These are phyloP conservation scores for Atta texana DNA, from an alignment of 1,140 invertebrate genomes.

Conservation along the genomic window DNA sequence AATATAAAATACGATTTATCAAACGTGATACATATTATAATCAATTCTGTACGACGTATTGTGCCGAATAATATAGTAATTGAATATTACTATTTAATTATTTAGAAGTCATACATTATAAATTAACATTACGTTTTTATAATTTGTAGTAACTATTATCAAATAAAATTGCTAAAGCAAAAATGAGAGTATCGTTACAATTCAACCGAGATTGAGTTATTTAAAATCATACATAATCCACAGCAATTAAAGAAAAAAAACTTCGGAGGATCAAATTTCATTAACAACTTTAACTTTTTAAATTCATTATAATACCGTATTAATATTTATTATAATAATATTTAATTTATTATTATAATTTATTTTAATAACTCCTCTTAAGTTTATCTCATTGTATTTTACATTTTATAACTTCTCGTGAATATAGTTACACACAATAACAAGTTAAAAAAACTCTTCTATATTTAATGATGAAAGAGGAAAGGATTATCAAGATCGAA, in stretches of 20 bases:
- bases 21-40: neutral
- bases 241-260: neutral
- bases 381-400: neutral
- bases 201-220: neutral
- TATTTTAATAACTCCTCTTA: neutral
- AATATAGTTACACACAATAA: neutral
- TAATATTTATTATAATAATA: no score
- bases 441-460: neutral
- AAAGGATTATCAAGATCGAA: constrained; percentile 48
- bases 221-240: neutral
- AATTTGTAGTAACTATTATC: neutral
- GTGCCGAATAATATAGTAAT: neutral
- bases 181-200: neutral
- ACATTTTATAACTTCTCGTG: neutral
- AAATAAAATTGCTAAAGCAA: neutral
- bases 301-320: constrained; percentile 25
- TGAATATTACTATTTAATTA: neutral
- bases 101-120: neutral
- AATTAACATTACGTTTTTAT: neutral
- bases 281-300: neutral
- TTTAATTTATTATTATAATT: no score
- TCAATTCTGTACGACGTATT: neutral
- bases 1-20: constrained; percentile 20
- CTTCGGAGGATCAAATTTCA: constrained; percentile 28
- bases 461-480: neutral